Conservation (phyloP, 2,888 invertebrate genomes). For the Sylvicola fuscatus region DNA sequence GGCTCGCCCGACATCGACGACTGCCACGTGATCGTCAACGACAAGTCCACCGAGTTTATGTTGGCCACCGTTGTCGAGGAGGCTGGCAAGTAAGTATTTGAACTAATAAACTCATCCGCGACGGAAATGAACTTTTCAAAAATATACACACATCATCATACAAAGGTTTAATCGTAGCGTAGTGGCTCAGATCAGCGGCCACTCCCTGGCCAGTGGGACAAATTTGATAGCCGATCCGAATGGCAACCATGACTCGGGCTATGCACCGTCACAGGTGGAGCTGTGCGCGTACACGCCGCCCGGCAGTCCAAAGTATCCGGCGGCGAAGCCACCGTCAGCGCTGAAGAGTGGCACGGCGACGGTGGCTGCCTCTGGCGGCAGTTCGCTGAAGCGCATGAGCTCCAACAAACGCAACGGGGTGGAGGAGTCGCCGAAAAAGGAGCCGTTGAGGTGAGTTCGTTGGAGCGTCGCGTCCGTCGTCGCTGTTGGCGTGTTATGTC, state of each 20-base stretch:
- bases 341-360: constrained; percentile 5
- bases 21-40: constrained; percentile 74
- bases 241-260: constrained; percentile 70
- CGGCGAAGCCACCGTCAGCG: constrained; percentile 6
- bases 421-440: constrained; percentile 22
- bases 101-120: too few species aligned
- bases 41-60: constrained; percentile 80
- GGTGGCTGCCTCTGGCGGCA: background rate
- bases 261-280: constrained; percentile 39
- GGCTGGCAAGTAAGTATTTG: constrained; percentile 47
- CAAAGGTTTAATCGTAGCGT: constrained; percentile 25
- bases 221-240: constrained; percentile 39
- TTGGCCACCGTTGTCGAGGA: constrained; percentile 75
- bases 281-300: constrained; percentile 29
- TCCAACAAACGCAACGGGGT: constrained; percentile 19
- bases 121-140: constrained; percentile 1
- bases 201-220: constrained; percentile 28
- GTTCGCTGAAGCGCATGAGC: constrained; percentile 16
- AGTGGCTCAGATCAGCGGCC: constrained; percentile 32
- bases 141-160: constrained; percentile 1
- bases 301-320: constrained; percentile 29
- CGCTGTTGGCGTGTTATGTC: too few species aligned
- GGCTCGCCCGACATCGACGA: constrained; percentile 42
- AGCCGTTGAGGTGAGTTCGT: constrained; percentile 20
- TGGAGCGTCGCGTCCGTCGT: too few species aligned